Evolutionary conservation across 2,888 invertebrate species (phyloP), one percentile per base, ranked within the genome.

Genomic region (Spodoptera picta): DNA sequence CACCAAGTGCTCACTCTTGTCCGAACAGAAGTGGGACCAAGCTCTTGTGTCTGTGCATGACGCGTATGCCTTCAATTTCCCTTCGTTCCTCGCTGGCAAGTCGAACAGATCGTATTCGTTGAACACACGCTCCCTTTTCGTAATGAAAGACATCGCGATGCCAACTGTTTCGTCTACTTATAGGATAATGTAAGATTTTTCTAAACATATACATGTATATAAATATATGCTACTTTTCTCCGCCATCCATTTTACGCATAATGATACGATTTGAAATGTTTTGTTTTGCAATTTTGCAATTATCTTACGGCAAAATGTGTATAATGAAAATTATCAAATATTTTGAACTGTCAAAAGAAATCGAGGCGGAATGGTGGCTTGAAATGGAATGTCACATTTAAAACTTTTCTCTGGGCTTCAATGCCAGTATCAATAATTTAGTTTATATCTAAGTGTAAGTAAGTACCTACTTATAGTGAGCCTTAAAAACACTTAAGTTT

Each of bases 11-110:
- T 95, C 95, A 48, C 92, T 91, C 75, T 95, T 92, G 61, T 95
- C 95, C 46, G 95, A 92, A 59, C 90, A 87, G 77, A 94, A 94
- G 78, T 94, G 94, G 9, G 95, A 95, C 96, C 96, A 96, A 2
- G 95, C 95, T 62, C 96, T 86, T 6, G 95, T 89, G 82, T 96
- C 96, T 4, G 95, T 95, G 55, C 95, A 95, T 31, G 96, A 96
- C 55, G 90, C 84, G 75, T 95, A 95, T 0, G 91, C 92, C 84
- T 95, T 96, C 52, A 96, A 77, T 75, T 95, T 95, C 42, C 95
- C 95, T 76, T 95, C 96, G 70, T 94, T 94, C 64, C 93, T 89
- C 46, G 91, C 81, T 14, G 95, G 94, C 75, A 95, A 83, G 60
- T 94, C 91, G 55, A 84, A 88, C 46, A 91, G 77, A 52, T 95